Evolutionary conservation across 2,888 invertebrate species (phyloP).

Genomic region (Epinotia brunnichana): DNA sequence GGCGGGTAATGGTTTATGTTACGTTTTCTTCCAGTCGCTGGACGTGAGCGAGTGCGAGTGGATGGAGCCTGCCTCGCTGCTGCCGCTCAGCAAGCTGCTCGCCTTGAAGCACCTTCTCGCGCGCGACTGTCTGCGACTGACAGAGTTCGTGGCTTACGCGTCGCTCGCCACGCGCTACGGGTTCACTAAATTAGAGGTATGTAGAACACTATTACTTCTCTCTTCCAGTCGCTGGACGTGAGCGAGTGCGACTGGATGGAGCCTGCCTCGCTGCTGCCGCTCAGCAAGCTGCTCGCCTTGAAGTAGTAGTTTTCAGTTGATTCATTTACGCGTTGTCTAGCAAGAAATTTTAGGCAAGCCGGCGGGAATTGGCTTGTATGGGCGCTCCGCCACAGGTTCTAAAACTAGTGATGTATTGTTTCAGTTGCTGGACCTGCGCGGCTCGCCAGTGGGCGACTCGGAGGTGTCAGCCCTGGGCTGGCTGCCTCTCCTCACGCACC

Average conservation of each 20-base stretch:
- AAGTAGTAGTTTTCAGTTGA: no score
- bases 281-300: no score
- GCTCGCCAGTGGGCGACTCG: constrained; percentile 73
- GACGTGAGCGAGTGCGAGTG: constrained; percentile 89
- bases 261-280: no score
- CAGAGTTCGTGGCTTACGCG: constrained; percentile 90
- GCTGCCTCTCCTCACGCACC: constrained; percentile 66
- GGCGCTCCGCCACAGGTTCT: no score
- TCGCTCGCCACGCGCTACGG: constrained; percentile 90
- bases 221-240: no score
- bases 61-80: constrained; percentile 88
- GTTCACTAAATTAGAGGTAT: constrained; percentile 84
- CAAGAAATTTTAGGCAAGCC: no score
- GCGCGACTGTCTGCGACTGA: constrained; percentile 86
- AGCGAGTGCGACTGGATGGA: no score
- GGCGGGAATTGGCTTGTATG: no score
- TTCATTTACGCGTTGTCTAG: no score
- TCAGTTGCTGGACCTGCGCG: constrained; percentile 71
- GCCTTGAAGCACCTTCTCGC: constrained; percentile 85
- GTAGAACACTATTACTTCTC: no score
- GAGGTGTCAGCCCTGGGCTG: constrained; percentile 76
- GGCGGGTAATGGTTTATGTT: no score
- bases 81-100: constrained; percentile 88
- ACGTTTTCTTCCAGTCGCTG: constrained; percentile 80
- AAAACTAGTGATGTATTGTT: neutral